Base-by-base conservation (phyloP, 2,888 invertebrate genomes). In the Odontothrips loti region DNA sequence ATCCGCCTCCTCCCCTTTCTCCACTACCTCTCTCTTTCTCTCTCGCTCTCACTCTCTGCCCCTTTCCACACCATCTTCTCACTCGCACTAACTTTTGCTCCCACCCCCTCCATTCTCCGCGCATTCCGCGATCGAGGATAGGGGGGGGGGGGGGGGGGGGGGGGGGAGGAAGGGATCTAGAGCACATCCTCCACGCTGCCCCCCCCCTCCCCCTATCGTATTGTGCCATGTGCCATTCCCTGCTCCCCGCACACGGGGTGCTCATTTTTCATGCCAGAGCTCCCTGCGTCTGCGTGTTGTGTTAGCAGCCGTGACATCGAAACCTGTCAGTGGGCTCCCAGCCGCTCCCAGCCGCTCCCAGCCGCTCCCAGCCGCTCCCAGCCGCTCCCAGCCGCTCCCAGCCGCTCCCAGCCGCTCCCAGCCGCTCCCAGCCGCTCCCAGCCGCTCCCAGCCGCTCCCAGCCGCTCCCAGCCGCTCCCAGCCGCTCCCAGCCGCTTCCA, bases 241-340 rank as follows among this genome's bases (percentile, higher is more conserved):
- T 1, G 23, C 68, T 11, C 68, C 68, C 58, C 68, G 6, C 68
- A 12, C 27, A 23, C 11, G 68, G 12, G 68, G 68, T 27, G 68
- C 68, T 75, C 68, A 23, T 75, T 75, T 75, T 75, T 75, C 68
- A 75, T 75, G 68, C 68, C 27, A 12, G 8, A 17, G 58, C 58
- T n/a, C 58, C 4, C n/a, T 17, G 58, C 17, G 11, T 58, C 20
- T 58, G 58, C 27, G 68, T 75, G 68, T 75, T 75, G 68, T 75
- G 27, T 75, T 58, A 9, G 58, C 58, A 58, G 20, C 58, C 58
- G 58, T 58, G 58, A 58, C 58, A 58, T 58, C 15, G 58, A 15
- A 15, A 43, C 34, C 34, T 43, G 34, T 43, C 34, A 43, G 34
- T 43, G 34, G 34, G 34, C 34, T n/a, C n/a, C n/a, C n/a, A n/a